These are phyloP conservation scores for Anas platyrhynchos DNA, from an alignment of 2,113 vertebrate genomes.

Conservation along the genomic window DNA sequence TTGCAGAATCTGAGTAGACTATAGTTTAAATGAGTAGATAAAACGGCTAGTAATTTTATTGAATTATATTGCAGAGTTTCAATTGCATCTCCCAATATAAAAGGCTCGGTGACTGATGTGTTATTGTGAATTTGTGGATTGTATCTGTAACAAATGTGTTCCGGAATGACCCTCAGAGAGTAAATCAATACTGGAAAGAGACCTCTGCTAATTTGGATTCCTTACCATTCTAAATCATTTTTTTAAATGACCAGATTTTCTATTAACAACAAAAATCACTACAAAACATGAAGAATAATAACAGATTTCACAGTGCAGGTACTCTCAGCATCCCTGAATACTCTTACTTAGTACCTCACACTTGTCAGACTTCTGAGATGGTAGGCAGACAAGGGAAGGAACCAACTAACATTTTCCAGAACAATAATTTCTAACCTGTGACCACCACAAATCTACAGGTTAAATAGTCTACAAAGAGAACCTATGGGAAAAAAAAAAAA, in stretches of 20 bases:
- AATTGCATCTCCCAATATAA: conserved; percentile 57
- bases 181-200: conserved; percentile 61
- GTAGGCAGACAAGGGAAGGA: not conserved
- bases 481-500: not conserved
- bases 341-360: not conserved
- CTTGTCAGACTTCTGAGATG: not conserved
- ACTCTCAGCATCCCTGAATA: not conserved
- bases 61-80: conserved; percentile 67
- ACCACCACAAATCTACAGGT: not conserved
- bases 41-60: conserved; percentile 64
- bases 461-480: not conserved
- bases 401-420: not conserved
- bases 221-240: conserved; percentile 50
- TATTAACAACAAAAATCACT: conserved; percentile 19
- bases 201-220: conserved; percentile 31
- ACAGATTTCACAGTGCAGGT: not conserved
- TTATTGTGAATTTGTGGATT: conserved; percentile 58
- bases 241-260: conserved; percentile 41
- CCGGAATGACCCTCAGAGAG: conserved; percentile 58
- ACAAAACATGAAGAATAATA: not conserved
- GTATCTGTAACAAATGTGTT: conserved; percentile 60
- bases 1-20: conserved; percentile 51
- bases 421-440: not conserved
- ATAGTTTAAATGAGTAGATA: conserved; percentile 64
- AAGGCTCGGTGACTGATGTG: conserved; percentile 45